phyloP scores from a whole-genome alignment of 1,140 invertebrate species.

The Anthonomus grandis region DNA sequence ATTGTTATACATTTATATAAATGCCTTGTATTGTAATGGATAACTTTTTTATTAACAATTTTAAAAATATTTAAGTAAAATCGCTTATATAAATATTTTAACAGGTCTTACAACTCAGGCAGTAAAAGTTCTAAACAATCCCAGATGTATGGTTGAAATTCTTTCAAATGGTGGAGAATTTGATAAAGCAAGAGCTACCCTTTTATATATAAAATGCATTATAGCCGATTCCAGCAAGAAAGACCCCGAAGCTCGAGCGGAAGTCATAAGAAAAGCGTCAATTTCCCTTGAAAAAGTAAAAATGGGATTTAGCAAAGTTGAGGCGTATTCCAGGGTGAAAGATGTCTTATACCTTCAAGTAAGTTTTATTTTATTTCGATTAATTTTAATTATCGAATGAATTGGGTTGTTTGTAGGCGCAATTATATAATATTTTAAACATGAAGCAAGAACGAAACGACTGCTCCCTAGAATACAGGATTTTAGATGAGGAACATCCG shows the following conservation, averaged over 20 bases:
- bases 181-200: slow-evolving; percentile 66
- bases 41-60: too few relatives aligned
- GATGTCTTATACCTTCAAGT: slow-evolving; percentile 69
- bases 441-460: slow-evolving; percentile 65
- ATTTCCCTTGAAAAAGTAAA: slow-evolving; percentile 64
- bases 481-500: slow-evolving; percentile 64
- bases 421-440: slow-evolving; percentile 65
- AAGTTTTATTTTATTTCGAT: slow-evolving; percentile 33
- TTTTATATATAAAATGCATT: slow-evolving; percentile 65
- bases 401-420: slow-evolving; percentile 51
- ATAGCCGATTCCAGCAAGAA: slow-evolving; percentile 57
- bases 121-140: slow-evolving; percentile 59
- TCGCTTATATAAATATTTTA: too few relatives aligned
- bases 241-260: slow-evolving; percentile 50
- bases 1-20: too few relatives aligned
- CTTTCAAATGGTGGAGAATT: slow-evolving; percentile 78
- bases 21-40: too few relatives aligned
- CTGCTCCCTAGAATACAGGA: slow-evolving; percentile 67
- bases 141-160: slow-evolving; percentile 59
- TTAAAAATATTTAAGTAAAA: too few relatives aligned
- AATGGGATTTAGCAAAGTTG: slow-evolving; percentile 66
- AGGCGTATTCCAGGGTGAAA: slow-evolving; percentile 69
- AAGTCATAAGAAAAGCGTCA: slow-evolving; percentile 61
- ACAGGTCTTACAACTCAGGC: slow-evolving; percentile 69
- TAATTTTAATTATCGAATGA: background rate